phyloP scores from a whole-genome alignment of 1,140 invertebrate species.

The Bombus pyrosoma region DNA sequence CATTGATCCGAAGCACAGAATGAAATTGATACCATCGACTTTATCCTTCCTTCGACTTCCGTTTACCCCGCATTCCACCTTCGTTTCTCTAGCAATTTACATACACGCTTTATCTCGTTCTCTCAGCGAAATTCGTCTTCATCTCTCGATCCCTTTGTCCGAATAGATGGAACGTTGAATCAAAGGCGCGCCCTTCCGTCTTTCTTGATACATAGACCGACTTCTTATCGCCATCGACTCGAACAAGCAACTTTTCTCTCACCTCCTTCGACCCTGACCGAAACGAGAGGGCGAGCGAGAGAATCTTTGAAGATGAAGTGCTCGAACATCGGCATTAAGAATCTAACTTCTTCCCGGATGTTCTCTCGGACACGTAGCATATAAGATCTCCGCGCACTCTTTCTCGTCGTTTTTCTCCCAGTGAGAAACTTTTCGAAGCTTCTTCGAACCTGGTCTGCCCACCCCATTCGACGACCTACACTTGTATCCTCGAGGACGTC shows the following conservation, averaged over 20 bases:
- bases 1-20: not conserved
- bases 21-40: not conserved
- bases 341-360: conserved; percentile 55
- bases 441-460: not conserved
- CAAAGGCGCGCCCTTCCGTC: not conserved
- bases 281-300: not conserved
- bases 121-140: conserved; percentile 12
- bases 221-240: conserved; percentile 2
- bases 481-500: not conserved
- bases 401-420: conserved; percentile 51
- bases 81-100: conserved; percentile 1
- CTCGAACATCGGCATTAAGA: conserved; percentile 61
- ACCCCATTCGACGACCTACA: not conserved
- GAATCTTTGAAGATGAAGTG: conserved; percentile 61
- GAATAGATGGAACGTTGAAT: not conserved
- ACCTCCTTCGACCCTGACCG: conserved; percentile 7
- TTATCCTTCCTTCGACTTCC: not conserved
- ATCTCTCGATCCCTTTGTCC: conserved; percentile 9
- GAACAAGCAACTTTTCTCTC: not conserved
- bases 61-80: not conserved
- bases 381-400: not conserved
- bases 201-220: not conserved
- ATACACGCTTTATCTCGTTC: conserved; percentile 19
- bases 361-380: conserved; percentile 60
- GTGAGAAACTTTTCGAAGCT: conserved; percentile 45